Evolutionary conservation across 2,797 vertebrate genomes (phyloP).

Genomic region (Gambusia yucatana): DNA sequence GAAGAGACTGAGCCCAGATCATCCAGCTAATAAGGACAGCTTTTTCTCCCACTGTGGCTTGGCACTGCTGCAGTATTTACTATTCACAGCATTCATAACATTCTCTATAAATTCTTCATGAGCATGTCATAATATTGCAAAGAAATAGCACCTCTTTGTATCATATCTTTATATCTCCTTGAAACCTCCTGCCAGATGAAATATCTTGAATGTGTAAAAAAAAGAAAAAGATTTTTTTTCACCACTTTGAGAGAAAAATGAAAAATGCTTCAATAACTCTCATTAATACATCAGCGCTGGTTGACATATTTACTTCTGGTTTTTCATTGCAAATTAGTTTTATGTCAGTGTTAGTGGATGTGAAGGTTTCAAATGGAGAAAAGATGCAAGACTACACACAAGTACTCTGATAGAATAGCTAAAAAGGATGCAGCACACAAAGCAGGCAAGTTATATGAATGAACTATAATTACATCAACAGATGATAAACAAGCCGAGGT

Average conservation of each 20-base stretch:
- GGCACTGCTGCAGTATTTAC: constrained; percentile 34
- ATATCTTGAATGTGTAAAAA: constrained; percentile 23
- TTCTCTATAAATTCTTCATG: constrained; percentile 49
- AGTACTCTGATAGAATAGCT: neutral
- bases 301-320: neutral
- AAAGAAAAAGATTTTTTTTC: constrained; percentile 1
- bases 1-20: constrained; percentile 37
- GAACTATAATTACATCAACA: neutral
- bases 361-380: neutral
- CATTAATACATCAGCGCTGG: neutral
- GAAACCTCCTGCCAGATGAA: constrained; percentile 20
- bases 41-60: constrained; percentile 12
- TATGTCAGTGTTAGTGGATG: neutral
- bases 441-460: neutral
- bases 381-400: neutral
- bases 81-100: constrained; percentile 37
- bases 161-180: constrained; percentile 38
- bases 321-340: neutral
- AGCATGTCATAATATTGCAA: constrained; percentile 49
- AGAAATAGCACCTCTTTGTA: constrained; percentile 39
- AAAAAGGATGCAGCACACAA: neutral
- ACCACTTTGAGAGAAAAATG: neutral
- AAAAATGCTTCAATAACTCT: neutral
- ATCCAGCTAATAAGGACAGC: constrained; percentile 37
- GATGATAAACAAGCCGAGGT: neutral